A percentile compares a stretch with the other conserved stretches of the same genome.
Evolutionary conservation across 2,888 invertebrate species (phyloP).

Genomic region (Drosophila pegasa): DNA sequence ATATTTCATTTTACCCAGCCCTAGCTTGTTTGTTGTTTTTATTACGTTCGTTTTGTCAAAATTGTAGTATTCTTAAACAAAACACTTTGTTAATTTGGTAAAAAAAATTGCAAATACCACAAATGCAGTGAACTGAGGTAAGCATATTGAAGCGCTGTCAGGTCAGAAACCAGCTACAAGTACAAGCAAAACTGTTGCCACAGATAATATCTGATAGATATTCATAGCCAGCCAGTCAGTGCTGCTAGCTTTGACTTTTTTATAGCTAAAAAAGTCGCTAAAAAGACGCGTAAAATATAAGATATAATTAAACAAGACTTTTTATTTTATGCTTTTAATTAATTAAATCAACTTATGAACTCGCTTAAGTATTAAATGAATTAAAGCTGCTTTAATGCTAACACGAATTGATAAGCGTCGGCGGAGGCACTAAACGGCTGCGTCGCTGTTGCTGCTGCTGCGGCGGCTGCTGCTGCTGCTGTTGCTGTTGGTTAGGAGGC

Average conservation of each 20-base stretch:
- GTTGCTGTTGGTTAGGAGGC: constrained; percentile 40
- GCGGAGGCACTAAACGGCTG: constrained; percentile 51
- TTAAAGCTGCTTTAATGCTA: constrained; percentile 71
- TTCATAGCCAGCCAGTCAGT: constrained; percentile 3
- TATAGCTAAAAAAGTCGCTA: constrained; percentile 1
- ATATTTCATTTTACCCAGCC: constrained; percentile 4
- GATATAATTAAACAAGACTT: no score
- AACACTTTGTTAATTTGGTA: background rate
- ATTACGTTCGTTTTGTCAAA: constrained; percentile 25
- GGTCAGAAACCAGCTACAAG: background rate
- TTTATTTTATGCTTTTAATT: constrained; percentile 24
- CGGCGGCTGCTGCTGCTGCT: constrained; percentile 26
- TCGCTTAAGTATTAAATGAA: constrained; percentile 22
- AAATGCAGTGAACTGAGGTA: constrained; percentile 42
- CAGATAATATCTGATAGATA: background rate
- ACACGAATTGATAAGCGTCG: constrained; percentile 78
- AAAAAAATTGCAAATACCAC: constrained; percentile 2
- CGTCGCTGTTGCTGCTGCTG: constrained; percentile 40
- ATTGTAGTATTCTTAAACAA: constrained; percentile 1
- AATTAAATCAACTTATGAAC: constrained; percentile 3
- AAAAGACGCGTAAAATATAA: no score
- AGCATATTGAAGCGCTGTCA: background rate
- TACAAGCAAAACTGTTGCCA: background rate
- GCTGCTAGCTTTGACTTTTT: constrained; percentile 21
- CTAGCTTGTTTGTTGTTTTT: constrained; percentile 39